Conservation (phyloP, 2,113 vertebrate genomes). For the Otolemur garnettii region DNA sequence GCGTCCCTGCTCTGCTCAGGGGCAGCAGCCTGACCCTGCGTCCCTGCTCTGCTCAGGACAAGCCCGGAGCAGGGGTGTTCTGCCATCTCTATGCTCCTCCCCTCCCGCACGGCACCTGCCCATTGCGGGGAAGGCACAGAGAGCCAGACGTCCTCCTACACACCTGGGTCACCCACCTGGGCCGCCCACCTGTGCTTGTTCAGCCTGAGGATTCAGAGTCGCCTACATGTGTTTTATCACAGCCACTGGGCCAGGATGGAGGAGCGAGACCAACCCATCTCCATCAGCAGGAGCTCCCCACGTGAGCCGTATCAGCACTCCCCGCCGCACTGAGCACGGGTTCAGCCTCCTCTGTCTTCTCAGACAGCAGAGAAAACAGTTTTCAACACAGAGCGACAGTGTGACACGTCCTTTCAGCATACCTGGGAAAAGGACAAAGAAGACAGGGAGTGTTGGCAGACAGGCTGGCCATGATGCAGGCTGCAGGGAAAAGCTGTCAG, state of each 20-base stretch:
- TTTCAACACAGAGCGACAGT: slow-evolving; percentile 1
- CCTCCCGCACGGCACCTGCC: neutral
- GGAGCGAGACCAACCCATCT: neutral
- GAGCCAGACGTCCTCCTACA: neutral
- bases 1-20: no score
- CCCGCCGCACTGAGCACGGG: neutral
- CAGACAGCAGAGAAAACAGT: slow-evolving; percentile 32
- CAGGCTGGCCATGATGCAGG: neutral
- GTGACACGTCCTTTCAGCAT: slow-evolving; percentile 42
- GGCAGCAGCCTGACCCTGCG: no score
- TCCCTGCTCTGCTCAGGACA: no score
- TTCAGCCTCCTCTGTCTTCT: slow-evolving; percentile 14
- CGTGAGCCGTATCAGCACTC: neutral
- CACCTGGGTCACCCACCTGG: neutral
- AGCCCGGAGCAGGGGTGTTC: neutral
- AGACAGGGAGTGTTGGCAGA: neutral
- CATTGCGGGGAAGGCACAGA: neutral
- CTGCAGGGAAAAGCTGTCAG: slow-evolving; percentile 26
- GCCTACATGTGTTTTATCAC: neutral
- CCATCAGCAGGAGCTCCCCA: neutral
- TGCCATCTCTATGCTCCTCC: neutral
- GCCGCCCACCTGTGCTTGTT: neutral
- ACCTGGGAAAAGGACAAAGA: slow-evolving; percentile 19
- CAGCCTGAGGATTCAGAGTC: neutral
- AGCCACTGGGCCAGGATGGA: neutral